Evolutionary conservation across 2,888 invertebrate species (phyloP), one percentile per base, ranked within the genome.

Genomic region (Perizoma flavofasciatum): DNA sequence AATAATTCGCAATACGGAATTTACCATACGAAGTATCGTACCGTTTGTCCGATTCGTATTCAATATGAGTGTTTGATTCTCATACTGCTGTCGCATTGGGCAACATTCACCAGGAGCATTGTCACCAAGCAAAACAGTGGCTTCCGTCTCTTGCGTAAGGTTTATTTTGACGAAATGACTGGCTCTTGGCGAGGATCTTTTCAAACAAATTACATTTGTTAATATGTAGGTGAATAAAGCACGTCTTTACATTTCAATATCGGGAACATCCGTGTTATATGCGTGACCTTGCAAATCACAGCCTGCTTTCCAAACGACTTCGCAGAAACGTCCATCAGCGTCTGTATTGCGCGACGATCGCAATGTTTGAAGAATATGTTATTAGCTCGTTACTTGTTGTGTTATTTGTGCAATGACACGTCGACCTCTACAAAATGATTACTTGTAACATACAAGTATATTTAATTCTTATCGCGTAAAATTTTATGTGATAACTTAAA

Each of bases 221-320:
- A 85, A 90, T 90, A 91, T 89, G 90, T 91, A 89, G 92, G 91
- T 91, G 90, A 91, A 90, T 91, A 91, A 91, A 91, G 89, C 89
- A 91, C 86, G 91, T 88, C 88, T 90, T 85, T 89, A 89, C 90
- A 91, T 91, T 91, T 88, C 89, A 91, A 92, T 91, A 91, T 91
- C 89, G 90, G 88, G 90, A 90, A 92, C 91, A 92, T 92, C 92
- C 92, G 92, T 91, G 91, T 91, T 90, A 91, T 91, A 86, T 89
- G 88, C 88, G 90, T 91, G 92, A 92, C 92, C 92, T 92, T 92
- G 92, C 91, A 92, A 91, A 91, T 91, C 91, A 91, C 91, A 89
- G 88, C 88, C 91, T 89, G 91, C 91, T 92, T 92, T 92, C 91
- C 89, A 91, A 92, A 91, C 90, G 87, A 88, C 88, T 92, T 91